A percentile compares a stretch with the other conserved stretches of the same genome.
phyloP scores from a whole-genome alignment of 2,888 invertebrate genomes.

The Eupithecia inturbata region DNA sequence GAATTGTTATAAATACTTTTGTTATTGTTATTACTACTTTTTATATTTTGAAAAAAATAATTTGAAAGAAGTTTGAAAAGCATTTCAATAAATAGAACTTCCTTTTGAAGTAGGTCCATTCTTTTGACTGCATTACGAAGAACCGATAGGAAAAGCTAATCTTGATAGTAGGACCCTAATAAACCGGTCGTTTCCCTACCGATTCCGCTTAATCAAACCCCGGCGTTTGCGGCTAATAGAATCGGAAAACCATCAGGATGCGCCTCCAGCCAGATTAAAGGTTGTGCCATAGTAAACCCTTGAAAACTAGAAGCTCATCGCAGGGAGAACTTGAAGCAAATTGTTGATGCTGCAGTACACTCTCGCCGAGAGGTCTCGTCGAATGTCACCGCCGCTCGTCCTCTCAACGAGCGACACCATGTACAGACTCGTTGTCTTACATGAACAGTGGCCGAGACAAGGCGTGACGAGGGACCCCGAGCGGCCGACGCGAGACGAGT shows the following conservation, averaged over 20 bases:
- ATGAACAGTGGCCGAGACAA: no score
- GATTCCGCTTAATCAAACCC: slow-evolving; percentile 70
- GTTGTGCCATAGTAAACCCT: slow-evolving; percentile 44
- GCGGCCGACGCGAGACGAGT: no score
- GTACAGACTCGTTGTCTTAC: no score
- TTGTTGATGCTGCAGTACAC: no score
- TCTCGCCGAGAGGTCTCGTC: no score
- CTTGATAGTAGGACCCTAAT: slow-evolving; percentile 47
- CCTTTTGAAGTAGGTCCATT: neutral
- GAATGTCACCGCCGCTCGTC: no score
- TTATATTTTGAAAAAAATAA: no score
- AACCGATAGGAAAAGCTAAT: slow-evolving; percentile 7
- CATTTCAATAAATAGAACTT: neutral
- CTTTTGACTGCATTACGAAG: neutral
- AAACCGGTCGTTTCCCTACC: slow-evolving; percentile 60
- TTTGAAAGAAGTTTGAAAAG: neutral
- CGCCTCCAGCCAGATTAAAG: slow-evolving; percentile 64
- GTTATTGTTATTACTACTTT: no score
- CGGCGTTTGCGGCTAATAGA: slow-evolving; percentile 70
- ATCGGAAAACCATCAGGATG: slow-evolving; percentile 78
- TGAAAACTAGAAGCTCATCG: neutral
- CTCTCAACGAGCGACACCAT: no score
- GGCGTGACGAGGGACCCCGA: no score
- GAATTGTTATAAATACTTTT: no score
- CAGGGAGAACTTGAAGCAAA: no score